Percentiles rank a stretch among this genome's conserved stretches.
These are phyloP conservation scores for Acanthosepion esculentum DNA, from an alignment of 2,888 invertebrate genomes.

Conservation along the genomic window DNA sequence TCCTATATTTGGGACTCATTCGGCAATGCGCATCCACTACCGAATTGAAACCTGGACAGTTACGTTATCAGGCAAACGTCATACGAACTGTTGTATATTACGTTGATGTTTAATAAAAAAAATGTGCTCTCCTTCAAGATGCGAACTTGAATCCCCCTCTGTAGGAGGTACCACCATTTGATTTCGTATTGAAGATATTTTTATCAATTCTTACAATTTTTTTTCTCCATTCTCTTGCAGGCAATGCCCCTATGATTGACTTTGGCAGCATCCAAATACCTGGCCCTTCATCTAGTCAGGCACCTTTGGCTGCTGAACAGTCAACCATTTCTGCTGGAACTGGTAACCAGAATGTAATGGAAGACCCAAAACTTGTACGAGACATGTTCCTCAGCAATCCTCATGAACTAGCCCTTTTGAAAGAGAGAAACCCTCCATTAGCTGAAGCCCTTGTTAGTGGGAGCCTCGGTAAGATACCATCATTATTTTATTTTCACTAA, in stretches of 20 bases:
- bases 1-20: too few species aligned
- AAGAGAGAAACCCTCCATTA: conserved; percentile 92
- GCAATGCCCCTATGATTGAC: conserved; percentile 79
- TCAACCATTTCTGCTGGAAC: conserved; percentile 17
- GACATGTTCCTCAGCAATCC: conserved; percentile 82
- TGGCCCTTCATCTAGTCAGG: conserved; percentile 51
- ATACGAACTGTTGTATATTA: too few species aligned
- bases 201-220: not conserved
- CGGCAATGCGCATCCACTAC: too few species aligned
- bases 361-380: conserved; percentile 68
- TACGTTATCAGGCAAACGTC: too few species aligned
- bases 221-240: conserved; percentile 49
- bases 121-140: too few species aligned
- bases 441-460: conserved; percentile 93
- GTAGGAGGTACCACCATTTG: too few species aligned
- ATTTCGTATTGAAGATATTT: too few species aligned
- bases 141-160: too few species aligned
- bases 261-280: conserved; percentile 90
- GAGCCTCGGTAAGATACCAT: conserved; percentile 79
- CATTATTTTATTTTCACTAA: not conserved
- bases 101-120: too few species aligned
- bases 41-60: too few species aligned
- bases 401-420: conserved; percentile 89
- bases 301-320: conserved; percentile 43
- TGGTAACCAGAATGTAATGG: conserved; percentile 51